These are phyloP conservation scores for Sceloporus tristichus DNA, from an alignment of 2,113 vertebrate species.

Conservation along the genomic window DNA sequence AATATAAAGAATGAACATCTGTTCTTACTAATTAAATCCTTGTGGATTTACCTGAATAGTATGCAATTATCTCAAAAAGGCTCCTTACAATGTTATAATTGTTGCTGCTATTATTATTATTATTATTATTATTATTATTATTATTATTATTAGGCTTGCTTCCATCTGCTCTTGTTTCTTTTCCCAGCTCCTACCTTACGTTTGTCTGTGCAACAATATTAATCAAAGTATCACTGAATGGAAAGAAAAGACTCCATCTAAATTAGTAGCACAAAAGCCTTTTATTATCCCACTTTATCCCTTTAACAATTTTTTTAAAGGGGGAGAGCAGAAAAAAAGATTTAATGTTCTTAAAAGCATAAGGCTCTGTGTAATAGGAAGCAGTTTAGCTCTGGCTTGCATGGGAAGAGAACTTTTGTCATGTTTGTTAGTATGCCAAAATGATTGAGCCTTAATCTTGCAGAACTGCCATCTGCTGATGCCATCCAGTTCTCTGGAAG, in stretches of 20 bases:
- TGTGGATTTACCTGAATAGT: neutral
- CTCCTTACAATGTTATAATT: neutral
- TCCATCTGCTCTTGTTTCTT: constrained; percentile 33
- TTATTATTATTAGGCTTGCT: constrained; percentile 31
- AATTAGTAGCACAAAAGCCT: constrained; percentile 43
- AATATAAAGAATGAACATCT: neutral
- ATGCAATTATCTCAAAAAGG: neutral
- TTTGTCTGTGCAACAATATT: constrained; percentile 31
- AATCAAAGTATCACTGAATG: constrained; percentile 44
- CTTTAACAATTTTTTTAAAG: constrained; percentile 35
- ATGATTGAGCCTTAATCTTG: neutral
- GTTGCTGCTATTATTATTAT: constrained; percentile 4
- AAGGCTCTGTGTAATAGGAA: constrained; percentile 3
- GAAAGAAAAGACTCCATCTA: constrained; percentile 45
- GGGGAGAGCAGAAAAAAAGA: constrained; percentile 26
- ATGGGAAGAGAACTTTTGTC: neutral
- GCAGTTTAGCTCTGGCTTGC: constrained; percentile 25
- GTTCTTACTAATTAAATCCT: neutral
- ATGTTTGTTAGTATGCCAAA: neutral
- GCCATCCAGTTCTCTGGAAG: neutral
- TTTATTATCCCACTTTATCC: constrained; percentile 57
- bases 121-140: constrained; percentile 18
- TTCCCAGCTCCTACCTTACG: neutral
- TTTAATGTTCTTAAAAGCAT: constrained; percentile 31
- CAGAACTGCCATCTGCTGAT: neutral